Base-by-base conservation (phyloP, 2,888 invertebrate species). In the Actias luna region DNA sequence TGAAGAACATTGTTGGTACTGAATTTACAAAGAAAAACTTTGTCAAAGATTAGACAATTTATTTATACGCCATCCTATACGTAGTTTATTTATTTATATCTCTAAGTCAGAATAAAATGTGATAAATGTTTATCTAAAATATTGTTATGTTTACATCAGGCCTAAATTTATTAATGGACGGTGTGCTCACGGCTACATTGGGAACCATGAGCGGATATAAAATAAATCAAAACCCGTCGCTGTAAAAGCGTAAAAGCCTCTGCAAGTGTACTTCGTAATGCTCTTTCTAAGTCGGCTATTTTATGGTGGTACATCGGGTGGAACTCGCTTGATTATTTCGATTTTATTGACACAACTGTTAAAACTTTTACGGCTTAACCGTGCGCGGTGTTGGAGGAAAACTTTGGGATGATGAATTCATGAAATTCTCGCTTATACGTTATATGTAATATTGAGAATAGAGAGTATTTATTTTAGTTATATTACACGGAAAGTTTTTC, bases 151-250 rank as follows among this genome's bases (percentile, higher is more conserved):
- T 16, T 18, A 50, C 10, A 50, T 25, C 25, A 12, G 14, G 46
- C 25, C 25, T 50, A 50, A 8, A 12, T n/a, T n/a, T n/a, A 50
- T 50, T 50, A 50, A 50, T 55, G 29, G n/a, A 55, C 29, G 27
- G 8, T 7, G 3, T 16, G 55, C n/a, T 16, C n/a, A 29, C n/a
- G n/a, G n/a, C 4, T 55, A 29, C 29, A n/a, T 12, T 55, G 55
- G 55, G n/a, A 29, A 29, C 29, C 55, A n/a, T 5, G 55, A 29
- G 55, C 29, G 52, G 60, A 18, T 60, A 46, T 60, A 60, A 60
- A 60, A 55, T 29, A 55, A 55, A 29, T 55, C 55, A 55, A 55
- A 55, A 55, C 8, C 55, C 55, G 55, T 16, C 29, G 55, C 29
- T 29, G 55, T 55, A 55, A 55, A 55, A 55, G 29, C 55, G 55